These are phyloP conservation scores for Xiphophorus couchianus DNA, from an alignment of 2,113 vertebrate genomes.

Conservation along the genomic window DNA sequence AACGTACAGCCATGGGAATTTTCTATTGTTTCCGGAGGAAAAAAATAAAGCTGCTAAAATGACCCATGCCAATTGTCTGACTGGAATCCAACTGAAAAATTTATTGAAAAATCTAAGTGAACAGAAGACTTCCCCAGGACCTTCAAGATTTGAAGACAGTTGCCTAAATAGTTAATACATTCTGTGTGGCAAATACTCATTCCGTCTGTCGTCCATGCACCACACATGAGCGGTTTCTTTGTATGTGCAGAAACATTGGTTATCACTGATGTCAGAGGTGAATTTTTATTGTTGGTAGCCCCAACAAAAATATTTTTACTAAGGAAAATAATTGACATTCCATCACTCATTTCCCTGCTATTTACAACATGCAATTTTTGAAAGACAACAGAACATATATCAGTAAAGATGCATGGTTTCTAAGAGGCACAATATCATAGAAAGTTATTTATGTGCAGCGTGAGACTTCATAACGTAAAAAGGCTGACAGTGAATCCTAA, in stretches of 20 bases:
- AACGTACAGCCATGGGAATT: neutral
- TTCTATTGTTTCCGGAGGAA: neutral
- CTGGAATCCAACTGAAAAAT: neutral
- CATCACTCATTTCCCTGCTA: neutral
- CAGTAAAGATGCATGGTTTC: neutral
- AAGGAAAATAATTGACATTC: neutral
- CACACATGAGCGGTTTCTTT: neutral
- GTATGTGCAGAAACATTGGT: neutral
- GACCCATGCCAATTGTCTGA: neutral
- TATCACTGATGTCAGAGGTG: neutral
- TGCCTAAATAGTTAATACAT: too few species aligned
- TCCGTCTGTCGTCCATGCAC: neutral
- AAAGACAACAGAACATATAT: slow-evolving; percentile 24
- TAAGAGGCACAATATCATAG: slow-evolving; percentile 18
- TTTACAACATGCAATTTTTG: slow-evolving; percentile 30
- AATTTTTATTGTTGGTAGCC: neutral
- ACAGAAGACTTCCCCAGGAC: too few species aligned
- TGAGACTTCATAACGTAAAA: slow-evolving; percentile 25
- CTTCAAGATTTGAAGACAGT: too few species aligned
- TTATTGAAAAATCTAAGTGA: neutral
- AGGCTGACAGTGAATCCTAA: slow-evolving; percentile 20
- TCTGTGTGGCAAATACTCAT: neutral
- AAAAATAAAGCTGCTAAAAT: neutral
- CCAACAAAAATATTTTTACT: neutral
- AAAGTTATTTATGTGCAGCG: neutral